Evolutionary conservation across 2,113 vertebrate genomes (phyloP), one percentile per base, ranked within the genome.

Genomic region (Calypte anna): DNA sequence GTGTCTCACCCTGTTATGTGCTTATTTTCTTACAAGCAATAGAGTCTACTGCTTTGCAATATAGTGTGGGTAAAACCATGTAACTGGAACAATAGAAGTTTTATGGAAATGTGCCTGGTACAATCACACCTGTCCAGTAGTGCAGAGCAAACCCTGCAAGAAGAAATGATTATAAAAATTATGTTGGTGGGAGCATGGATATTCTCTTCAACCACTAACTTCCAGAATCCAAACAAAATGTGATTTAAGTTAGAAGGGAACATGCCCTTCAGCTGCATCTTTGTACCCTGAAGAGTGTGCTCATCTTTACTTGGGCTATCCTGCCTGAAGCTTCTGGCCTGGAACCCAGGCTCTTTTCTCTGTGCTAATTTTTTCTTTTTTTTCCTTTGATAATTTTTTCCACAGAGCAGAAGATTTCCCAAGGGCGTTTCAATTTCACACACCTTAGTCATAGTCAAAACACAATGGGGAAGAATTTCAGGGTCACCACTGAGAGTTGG

Each of bases 181-280:
- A 43, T 27, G 10, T 16, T 61, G 44, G 9, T 4, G 11, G 6
- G 10, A 16, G 1, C 5, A 63, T 3, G 78, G 17, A 28, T 14
- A 4, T 58, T 14, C 9, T 55, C 7, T 63, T 84, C 48, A 66
- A 8, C 2, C 27, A 57, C 7, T 28, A 22, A 21, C 11, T 12
- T 74, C 25, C 58, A 80, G 54, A 91, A 73, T 51, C 12, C 28
- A 81, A 10, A 5, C 2, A 17, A 51, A 55, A 67, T 12, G 1
- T 12, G 1, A 9, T 70, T 19, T 0, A 1, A 5, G 9, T 63
- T 55, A 43, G 48, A 59, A 51, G 27, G 2, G 4, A 31, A 4
- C 24, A 23, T 70, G 14, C 12, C 9, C 4, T 64, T 72, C 30
- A 19, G 12, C 5, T 24, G 2, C 14, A 31, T 24, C 20, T 28